Conservation (phyloP, 2,888 invertebrate species). For the Nineta flava region DNA sequence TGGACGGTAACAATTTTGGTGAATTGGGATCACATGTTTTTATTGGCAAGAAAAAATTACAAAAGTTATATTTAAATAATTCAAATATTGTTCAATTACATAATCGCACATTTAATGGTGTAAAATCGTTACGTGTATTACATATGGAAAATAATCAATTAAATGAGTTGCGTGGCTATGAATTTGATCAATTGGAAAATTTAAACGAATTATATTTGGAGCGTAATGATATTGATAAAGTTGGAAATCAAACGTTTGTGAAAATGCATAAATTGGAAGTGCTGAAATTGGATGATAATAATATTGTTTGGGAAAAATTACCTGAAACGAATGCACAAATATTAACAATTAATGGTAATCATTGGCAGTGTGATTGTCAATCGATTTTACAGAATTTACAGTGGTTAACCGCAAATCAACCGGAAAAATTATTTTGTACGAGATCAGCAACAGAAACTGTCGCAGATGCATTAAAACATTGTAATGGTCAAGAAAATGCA, state of each 20-base stretch:
- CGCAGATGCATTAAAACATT: conserved; percentile 35
- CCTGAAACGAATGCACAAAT: conserved; percentile 36
- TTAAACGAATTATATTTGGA: conserved; percentile 61
- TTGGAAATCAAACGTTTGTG: conserved; percentile 62
- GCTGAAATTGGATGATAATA: conserved; percentile 60
- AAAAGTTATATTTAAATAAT: conserved; percentile 62
- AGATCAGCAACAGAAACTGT: conserved; percentile 37
- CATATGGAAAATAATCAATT: conserved; percentile 65
- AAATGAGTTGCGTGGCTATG: conserved; percentile 54
- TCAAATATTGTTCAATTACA: conserved; percentile 60
- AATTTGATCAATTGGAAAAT: conserved; percentile 59
- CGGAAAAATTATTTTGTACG: conserved; percentile 52
- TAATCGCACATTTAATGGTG: conserved; percentile 71
- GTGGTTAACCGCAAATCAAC: conserved; percentile 51
- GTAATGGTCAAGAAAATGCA: conserved; percentile 44
- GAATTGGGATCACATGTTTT: conserved; percentile 72
- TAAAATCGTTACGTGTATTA: conserved; percentile 52
- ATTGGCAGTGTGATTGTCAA: conserved; percentile 71
- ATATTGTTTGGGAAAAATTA: conserved; percentile 48
- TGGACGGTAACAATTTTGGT: conserved; percentile 67
- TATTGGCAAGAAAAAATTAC: conserved; percentile 68
- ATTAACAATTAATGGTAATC: conserved; percentile 52
- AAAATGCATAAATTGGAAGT: conserved; percentile 55
- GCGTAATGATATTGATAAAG: conserved; percentile 55
- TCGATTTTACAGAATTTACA: conserved; percentile 50